phyloP scores from a whole-genome alignment of 2,888 invertebrate genomes.

The Drosophila vallismaia region DNA sequence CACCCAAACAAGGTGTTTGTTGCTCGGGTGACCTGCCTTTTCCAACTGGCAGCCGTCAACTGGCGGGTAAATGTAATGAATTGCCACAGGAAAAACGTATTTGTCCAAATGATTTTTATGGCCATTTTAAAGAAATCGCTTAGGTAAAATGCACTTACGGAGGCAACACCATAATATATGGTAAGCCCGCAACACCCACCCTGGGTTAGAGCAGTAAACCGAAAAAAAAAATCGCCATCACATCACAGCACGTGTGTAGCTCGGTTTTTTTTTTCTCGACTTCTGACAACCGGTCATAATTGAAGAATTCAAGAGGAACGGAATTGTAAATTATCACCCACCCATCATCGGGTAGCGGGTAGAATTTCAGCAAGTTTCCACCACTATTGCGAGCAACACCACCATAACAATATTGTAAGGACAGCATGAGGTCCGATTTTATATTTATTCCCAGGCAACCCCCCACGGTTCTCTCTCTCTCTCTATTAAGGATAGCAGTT shows the following conservation, averaged over 20 bases:
- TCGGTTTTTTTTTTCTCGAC: conserved; percentile 15
- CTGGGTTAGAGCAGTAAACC: conserved; percentile 6
- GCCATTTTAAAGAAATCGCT: conserved; percentile 47
- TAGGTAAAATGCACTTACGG: conserved; percentile 18
- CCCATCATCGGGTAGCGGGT: conserved; percentile 14
- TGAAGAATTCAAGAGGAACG: conserved; percentile 51
- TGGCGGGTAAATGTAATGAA: conserved; percentile 39
- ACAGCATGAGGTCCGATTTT: conserved; percentile 27
- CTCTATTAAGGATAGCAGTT: conserved; percentile 7
- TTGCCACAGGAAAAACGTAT: conserved; percentile 48
- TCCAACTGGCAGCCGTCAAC: conserved; percentile 17
- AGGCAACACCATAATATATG: conserved; percentile 51
- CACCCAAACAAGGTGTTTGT: conserved; percentile 59
- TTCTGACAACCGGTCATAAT: conserved; percentile 53
- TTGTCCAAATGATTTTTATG: conserved; percentile 56
- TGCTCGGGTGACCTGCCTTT: conserved; percentile 53
- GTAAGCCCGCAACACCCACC: conserved; percentile 18
- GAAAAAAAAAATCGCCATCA: conserved; percentile 20
- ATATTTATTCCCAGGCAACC: conserved; percentile 7
- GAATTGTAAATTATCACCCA: conserved; percentile 58
- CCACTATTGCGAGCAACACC: conserved; percentile 9
- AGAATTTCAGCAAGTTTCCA: conserved; percentile 18
- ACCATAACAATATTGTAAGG: conserved; percentile 11
- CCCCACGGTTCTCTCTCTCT: conserved; percentile 6
- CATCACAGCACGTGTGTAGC: conserved; percentile 18